These are phyloP conservation scores for Blomia tropicalis DNA, from an alignment of 2,888 invertebrate species.

Conservation along the genomic window DNA sequence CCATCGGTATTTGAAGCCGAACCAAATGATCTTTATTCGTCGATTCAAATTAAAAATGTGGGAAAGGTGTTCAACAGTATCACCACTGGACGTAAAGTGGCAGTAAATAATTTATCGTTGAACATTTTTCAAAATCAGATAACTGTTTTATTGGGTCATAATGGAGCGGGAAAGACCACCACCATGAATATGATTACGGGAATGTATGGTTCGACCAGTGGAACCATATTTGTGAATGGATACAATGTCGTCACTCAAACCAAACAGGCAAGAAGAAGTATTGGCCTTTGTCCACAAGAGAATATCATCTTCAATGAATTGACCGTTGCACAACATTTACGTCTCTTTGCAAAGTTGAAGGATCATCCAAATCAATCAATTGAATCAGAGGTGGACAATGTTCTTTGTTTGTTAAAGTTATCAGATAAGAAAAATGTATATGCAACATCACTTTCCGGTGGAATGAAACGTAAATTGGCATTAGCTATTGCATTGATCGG, in stretches of 20 bases:
- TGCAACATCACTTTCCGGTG: slow-evolving; percentile 53
- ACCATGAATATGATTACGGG: slow-evolving; percentile 54
- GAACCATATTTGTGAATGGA: slow-evolving; percentile 53
- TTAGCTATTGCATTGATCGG: slow-evolving; percentile 71
- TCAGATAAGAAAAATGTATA: slow-evolving; percentile 23
- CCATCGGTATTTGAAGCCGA: slow-evolving; percentile 24
- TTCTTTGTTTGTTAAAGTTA: slow-evolving; percentile 26
- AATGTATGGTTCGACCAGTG: slow-evolving; percentile 46
- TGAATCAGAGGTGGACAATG: slow-evolving; percentile 19
- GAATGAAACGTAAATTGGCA: slow-evolving; percentile 74
- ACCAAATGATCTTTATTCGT: not conserved
- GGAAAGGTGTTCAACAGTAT: slow-evolving; percentile 14
- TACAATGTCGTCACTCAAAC: slow-evolving; percentile 52
- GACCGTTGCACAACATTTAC: slow-evolving; percentile 63
- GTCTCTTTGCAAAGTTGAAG: slow-evolving; percentile 59
- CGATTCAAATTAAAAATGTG: slow-evolving; percentile 12
- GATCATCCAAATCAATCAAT: not conserved
- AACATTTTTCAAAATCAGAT: slow-evolving; percentile 67
- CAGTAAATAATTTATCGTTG: slow-evolving; percentile 52
- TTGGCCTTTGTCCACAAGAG: slow-evolving; percentile 52
- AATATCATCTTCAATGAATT: slow-evolving; percentile 65
- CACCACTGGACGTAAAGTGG: slow-evolving; percentile 35
- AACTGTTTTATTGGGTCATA: slow-evolving; percentile 68
- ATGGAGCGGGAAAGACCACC: slow-evolving; percentile 71
- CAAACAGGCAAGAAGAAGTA: slow-evolving; percentile 48